Percentiles rank a stretch among this genome's conserved stretches.
These are phyloP conservation scores for Oxystoma pomonae DNA, from an alignment of 2,888 invertebrate genomes.

Conservation along the genomic window DNA sequence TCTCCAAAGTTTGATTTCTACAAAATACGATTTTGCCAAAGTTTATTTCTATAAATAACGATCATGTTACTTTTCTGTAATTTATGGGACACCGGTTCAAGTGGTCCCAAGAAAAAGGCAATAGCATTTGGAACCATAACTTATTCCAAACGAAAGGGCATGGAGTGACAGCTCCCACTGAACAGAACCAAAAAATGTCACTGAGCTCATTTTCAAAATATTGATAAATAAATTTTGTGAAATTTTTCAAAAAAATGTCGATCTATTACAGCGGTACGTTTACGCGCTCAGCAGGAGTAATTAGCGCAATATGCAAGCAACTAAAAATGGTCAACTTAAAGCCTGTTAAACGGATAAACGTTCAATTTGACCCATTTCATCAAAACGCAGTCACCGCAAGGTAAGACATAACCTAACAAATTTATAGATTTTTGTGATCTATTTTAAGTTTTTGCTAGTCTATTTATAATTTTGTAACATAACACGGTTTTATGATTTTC, in stretches of 20 bases:
- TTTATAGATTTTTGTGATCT: conserved; percentile 12
- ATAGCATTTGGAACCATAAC: no score
- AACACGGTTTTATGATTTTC: not conserved
- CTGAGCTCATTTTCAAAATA: not conserved
- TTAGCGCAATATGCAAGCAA: conserved; percentile 71
- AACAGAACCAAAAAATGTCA: no score
- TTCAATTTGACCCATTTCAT: conserved; percentile 83
- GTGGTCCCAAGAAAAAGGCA: no score
- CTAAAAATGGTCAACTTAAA: conserved; percentile 68
- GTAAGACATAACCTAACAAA: conserved; percentile 37
- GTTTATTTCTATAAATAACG: no score
- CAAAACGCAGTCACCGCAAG: conserved; percentile 60
- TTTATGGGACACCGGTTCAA: no score
- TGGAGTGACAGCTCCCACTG: no score
- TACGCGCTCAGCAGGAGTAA: conserved; percentile 62
- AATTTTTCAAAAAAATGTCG: conserved; percentile 57
- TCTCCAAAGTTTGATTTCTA: no score
- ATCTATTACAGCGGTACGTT: conserved; percentile 67
- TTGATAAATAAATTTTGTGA: not conserved
- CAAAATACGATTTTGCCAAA: no score
- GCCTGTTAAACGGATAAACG: conserved; percentile 70
- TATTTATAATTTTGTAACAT: conserved; percentile 12
- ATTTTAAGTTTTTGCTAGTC: conserved; percentile 9
- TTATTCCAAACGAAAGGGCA: no score
- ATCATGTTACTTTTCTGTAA: no score